Conservation (phyloP, 1,140 invertebrate species). For the Scaptodrosophila lebanonensis region DNA sequence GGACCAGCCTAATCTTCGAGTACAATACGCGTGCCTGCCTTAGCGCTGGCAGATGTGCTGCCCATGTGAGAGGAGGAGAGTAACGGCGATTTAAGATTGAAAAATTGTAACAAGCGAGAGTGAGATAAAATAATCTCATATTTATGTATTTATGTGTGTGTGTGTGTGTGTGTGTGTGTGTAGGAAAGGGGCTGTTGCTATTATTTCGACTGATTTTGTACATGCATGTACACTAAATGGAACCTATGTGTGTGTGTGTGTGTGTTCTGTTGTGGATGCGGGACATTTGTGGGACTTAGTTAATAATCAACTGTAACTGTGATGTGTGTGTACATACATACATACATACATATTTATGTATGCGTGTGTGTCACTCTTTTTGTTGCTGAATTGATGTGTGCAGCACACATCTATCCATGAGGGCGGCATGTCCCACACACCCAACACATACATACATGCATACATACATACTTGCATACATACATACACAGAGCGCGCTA, state of each 20-base stretch:
- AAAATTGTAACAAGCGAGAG: conserved; percentile 44
- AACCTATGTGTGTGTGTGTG: not conserved
- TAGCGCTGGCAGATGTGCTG: conserved; percentile 40
- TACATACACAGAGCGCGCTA: conserved; percentile 12
- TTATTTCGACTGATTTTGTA: conserved; percentile 20
- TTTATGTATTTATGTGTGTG: too few species aligned
- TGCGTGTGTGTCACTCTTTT: too few species aligned
- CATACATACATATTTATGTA: too few species aligned
- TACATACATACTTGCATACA: conserved; percentile 13
- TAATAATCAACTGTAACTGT: conserved; percentile 50
- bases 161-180: too few species aligned
- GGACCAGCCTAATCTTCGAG: conserved; percentile 43
- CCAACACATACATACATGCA: conserved; percentile 10
- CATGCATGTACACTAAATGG: not conserved
- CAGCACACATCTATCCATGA: conserved; percentile 40
- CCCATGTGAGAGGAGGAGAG: conserved; percentile 45
- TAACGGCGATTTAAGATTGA: conserved; percentile 62
- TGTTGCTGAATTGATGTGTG: conserved; percentile 58
- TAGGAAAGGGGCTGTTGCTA: conserved; percentile 23
- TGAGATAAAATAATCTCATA: conserved; percentile 60
- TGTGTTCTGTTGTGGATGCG: conserved; percentile 48
- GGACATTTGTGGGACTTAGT: conserved; percentile 64
- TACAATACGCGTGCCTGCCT: too few species aligned
- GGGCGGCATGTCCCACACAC: conserved; percentile 49
- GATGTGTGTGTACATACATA: not conserved